Evolutionary conservation across 2,888 invertebrate species (phyloP).

Genomic region (Poecilus cupreus): DNA sequence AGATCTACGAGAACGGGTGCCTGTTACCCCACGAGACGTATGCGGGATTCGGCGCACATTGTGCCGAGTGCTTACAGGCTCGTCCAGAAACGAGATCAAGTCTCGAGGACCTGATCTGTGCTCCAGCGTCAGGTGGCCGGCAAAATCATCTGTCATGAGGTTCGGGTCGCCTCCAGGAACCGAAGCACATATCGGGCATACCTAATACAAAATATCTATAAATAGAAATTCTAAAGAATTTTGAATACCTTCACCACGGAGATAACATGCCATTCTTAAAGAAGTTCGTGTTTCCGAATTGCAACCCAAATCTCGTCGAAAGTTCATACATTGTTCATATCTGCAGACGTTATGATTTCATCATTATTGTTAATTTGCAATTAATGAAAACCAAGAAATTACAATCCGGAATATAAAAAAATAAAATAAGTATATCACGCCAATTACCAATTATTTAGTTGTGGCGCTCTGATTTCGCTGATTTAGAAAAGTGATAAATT

Average conservation of each 20-base stretch:
- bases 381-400: no score
- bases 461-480: no score
- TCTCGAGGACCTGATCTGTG: conserved; percentile 89
- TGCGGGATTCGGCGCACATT: conserved; percentile 72
- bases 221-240: no score
- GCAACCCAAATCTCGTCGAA: no score
- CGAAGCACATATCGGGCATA: conserved; percentile 98
- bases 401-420: no score
- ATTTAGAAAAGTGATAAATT: no score
- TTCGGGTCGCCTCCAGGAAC: conserved; percentile 98
- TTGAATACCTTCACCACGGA: background rate
- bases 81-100: conserved; percentile 94
- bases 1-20: conserved; percentile 87
- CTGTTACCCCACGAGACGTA: conserved; percentile 80
- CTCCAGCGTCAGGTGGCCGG: conserved; percentile 95
- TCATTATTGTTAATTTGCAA: no score
- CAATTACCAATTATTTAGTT: no score
- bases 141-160: conserved; percentile 98
- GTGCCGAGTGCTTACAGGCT: conserved; percentile 82
- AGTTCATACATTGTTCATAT: no score
- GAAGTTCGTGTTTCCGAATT: no score
- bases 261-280: background rate
- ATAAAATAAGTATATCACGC: no score
- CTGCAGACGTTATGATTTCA: no score
- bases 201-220: conserved; percentile 75